Evolutionary conservation across 2,888 invertebrate species (phyloP).

Genomic region (Baccha elongata): DNA sequence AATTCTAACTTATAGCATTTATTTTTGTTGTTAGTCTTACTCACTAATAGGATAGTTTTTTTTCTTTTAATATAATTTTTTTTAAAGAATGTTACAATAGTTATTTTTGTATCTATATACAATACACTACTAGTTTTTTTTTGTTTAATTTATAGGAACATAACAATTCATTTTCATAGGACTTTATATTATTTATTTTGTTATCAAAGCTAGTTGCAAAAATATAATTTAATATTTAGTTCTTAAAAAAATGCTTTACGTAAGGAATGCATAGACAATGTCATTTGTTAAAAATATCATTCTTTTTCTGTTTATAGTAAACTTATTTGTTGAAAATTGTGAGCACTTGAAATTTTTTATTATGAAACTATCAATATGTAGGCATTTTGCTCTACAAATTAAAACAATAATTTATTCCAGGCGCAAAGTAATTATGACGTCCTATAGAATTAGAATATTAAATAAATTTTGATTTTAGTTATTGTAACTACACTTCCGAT

Average conservation of each 20-base stretch:
- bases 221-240: conserved; percentile 24
- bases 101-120: conserved; percentile 56
- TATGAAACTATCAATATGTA: too few relatives aligned
- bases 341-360: too few relatives aligned
- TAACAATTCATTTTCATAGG: conserved; percentile 70
- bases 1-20: conserved; percentile 61
- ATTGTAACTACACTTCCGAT: too few relatives aligned
- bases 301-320: too few relatives aligned
- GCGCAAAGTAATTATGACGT: too few relatives aligned
- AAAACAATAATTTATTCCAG: too few relatives aligned
- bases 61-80: conserved; percentile 21
- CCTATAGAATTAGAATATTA: too few relatives aligned
- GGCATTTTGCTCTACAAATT: too few relatives aligned
- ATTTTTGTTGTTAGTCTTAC: conserved; percentile 50
- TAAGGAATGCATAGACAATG: conserved; percentile 41
- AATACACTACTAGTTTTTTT: conserved; percentile 29
- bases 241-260: background rate
- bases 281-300: too few relatives aligned
- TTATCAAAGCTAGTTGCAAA: conserved; percentile 59
- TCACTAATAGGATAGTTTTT: conserved; percentile 65
- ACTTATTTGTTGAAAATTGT: too few relatives aligned
- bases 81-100: conserved; percentile 47
- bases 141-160: conserved; percentile 54
- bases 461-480: too few relatives aligned
- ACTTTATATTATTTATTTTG: conserved; percentile 40